Evolutionary conservation across 2,888 invertebrate species (phyloP).

Genomic region (Zele albiditarsus): DNA sequence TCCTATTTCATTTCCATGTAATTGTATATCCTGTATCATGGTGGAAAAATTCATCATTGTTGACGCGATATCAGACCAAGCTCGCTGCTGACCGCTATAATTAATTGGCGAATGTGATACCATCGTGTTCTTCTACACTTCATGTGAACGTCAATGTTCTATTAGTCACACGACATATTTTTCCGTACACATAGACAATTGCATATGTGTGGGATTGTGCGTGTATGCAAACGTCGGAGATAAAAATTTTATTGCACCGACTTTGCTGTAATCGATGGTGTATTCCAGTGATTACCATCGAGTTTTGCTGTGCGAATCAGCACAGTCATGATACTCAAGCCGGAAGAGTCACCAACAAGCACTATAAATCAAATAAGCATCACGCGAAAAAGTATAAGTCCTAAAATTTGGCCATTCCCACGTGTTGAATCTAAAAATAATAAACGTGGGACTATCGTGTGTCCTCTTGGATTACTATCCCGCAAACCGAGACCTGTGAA

Average conservation of each 20-base stretch:
- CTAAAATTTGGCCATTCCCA: constrained; percentile 50
- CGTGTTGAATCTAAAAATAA: constrained; percentile 33
- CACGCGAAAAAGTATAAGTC: constrained; percentile 26
- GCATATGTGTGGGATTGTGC: background rate
- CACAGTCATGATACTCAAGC: constrained; percentile 34
- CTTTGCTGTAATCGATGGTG: too few species aligned
- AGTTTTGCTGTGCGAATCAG: too few species aligned
- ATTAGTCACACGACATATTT: background rate
- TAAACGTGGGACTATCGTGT: constrained; percentile 1
- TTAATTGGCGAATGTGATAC: constrained; percentile 22
- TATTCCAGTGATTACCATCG: too few species aligned
- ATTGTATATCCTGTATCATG: background rate
- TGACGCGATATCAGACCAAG: background rate
- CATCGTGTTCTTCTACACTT: background rate
- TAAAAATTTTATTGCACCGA: too few species aligned
- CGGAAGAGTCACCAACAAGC: constrained; percentile 18
- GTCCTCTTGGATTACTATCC: constrained; percentile 21
- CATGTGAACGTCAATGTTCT: background rate
- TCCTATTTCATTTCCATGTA: background rate
- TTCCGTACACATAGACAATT: background rate
- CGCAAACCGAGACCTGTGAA: constrained; percentile 38
- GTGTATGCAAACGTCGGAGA: background rate
- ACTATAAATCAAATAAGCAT: constrained; percentile 20
- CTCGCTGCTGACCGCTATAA: background rate
- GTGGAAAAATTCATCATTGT: background rate